Conservation (phyloP, 2,888 invertebrate genomes). For the Rhamnusium bicolor region DNA sequence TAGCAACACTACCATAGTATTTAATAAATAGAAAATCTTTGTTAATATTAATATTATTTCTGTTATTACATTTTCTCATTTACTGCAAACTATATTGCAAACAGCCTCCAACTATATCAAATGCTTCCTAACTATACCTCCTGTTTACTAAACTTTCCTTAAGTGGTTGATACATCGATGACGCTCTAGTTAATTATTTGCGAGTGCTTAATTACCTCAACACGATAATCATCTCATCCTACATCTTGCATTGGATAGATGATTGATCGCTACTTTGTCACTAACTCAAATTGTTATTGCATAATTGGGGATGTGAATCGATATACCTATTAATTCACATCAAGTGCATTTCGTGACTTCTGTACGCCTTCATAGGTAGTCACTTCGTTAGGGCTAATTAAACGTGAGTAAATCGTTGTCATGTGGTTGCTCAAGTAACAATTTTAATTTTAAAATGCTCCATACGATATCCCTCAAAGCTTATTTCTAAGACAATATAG, state of each 20-base stretch:
- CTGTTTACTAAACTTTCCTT: conserved; percentile 60
- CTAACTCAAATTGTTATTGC: conserved; percentile 58
- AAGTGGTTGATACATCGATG: conserved; percentile 67
- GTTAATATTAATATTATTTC: too few relatives aligned
- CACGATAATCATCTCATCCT: conserved; percentile 67
- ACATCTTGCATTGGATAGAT: conserved; percentile 63
- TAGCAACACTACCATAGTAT: too few relatives aligned
- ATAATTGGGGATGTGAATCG: conserved; percentile 59
- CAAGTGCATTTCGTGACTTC: neutral
- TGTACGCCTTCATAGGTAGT: neutral
- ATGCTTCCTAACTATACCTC: conserved; percentile 33
- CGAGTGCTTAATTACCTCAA: conserved; percentile 67
- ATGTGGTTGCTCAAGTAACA: too few relatives aligned
- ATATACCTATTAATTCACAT: conserved; percentile 37
- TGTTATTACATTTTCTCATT: too few relatives aligned
- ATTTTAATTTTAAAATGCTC: too few relatives aligned
- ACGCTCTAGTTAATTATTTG: conserved; percentile 67
- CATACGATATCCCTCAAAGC: too few relatives aligned
- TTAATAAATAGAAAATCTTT: too few relatives aligned
- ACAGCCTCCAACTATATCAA: too few relatives aligned
- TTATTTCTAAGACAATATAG: too few relatives aligned
- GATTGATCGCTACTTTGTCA: conserved; percentile 64
- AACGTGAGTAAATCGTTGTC: neutral
- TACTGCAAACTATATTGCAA: too few relatives aligned
- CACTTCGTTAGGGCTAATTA: neutral